Percentiles rank a stretch among this genome's conserved stretches.
phyloP scores from a whole-genome alignment of 2,113 vertebrate species.

The Echinops telfairi region DNA sequence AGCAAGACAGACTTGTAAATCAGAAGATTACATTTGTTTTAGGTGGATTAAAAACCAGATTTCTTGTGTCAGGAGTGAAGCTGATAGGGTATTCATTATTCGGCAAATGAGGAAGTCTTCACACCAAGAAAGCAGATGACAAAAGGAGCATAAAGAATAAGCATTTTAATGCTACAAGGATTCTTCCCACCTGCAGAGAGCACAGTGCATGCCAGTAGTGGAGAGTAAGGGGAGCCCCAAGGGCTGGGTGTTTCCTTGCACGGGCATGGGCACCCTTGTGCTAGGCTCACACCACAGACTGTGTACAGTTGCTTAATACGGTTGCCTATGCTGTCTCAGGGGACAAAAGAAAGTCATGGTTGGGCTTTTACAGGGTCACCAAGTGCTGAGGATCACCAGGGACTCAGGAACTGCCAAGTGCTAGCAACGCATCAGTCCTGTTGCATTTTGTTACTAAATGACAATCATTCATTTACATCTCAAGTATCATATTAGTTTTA shows the following conservation, averaged over 20 bases:
- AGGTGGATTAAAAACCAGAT: not conserved
- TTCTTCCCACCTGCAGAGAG: rapidly evolving
- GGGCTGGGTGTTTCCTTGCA: not conserved
- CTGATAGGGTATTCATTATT: no score
- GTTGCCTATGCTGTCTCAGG: not conserved
- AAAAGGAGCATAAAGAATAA: not conserved
- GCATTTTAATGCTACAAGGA: not conserved
- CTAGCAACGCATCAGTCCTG: not conserved
- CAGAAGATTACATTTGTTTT: not conserved
- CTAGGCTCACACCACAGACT: no score
- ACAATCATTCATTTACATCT: not conserved
- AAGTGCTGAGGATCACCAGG: not conserved
- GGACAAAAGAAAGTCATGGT: not conserved
- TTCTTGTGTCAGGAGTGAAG: not conserved
- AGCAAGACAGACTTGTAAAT: not conserved
- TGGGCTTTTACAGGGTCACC: no score
- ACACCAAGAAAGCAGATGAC: not conserved
- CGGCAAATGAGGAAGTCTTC: not conserved
- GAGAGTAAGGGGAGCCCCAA: not conserved
- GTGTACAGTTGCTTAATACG: rapidly evolving
- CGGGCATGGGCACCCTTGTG: no score
- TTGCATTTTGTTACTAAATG: not conserved
- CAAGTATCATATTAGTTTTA: constrained; percentile 5
- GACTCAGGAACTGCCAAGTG: not conserved
- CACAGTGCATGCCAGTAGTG: no score